phyloP scores from a whole-genome alignment of 2,797 vertebrate genomes.

The Pelobates cultripes region DNA sequence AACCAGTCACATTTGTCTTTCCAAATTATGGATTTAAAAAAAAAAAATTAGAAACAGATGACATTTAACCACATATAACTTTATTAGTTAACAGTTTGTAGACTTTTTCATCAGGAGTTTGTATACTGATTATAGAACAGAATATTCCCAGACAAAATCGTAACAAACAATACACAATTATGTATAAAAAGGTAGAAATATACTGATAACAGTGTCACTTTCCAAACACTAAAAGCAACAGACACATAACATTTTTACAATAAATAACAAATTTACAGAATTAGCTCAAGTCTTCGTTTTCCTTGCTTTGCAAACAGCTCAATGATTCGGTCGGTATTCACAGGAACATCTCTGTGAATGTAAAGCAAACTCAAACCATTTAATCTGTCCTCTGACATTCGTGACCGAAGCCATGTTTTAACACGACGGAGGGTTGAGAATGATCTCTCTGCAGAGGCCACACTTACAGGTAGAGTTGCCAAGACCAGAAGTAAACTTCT shows the following conservation, averaged over 20 bases:
- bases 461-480: background rate
- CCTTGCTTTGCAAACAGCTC: conserved; percentile 3
- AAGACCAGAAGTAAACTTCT: background rate
- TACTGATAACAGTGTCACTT: no score
- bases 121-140: no score
- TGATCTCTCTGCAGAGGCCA: background rate
- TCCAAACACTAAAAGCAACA: background rate
- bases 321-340: background rate
- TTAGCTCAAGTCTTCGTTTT: background rate
- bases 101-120: no score
- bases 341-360: background rate
- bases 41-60: no score
- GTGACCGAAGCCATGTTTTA: background rate
- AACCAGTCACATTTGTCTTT: no score
- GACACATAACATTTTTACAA: background rate
- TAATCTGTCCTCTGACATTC: background rate
- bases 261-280: background rate
- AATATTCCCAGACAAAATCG: no score
- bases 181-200: no score
- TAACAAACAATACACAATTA: no score
- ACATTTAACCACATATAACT: no score
- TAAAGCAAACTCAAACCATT: background rate
- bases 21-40: no score
- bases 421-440: background rate
- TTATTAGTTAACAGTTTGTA: no score